Percentiles rank a stretch among this genome's conserved stretches.
These are phyloP conservation scores for Bostrychus sinensis DNA, from an alignment of 2,113 vertebrate species.

Conservation along the genomic window DNA sequence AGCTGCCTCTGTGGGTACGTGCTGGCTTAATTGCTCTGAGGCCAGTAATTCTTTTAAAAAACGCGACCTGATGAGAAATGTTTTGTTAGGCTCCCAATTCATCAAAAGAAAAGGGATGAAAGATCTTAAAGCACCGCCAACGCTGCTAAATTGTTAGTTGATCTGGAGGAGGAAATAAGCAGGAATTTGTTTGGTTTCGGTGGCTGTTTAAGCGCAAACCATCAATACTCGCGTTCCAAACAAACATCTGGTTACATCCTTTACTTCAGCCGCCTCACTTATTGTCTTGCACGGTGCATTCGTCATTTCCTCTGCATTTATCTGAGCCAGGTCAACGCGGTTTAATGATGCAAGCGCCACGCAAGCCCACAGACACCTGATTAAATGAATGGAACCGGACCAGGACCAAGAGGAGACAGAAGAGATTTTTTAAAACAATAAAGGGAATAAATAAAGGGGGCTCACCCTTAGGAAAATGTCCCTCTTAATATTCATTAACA, in stretches of 20 bases:
- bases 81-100: neutral
- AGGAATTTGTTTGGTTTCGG: neutral
- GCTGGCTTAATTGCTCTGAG: constrained; percentile 8
- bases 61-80: constrained; percentile 1
- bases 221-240: constrained; percentile 7
- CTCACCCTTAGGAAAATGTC: constrained; percentile 68
- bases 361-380: constrained; percentile 35
- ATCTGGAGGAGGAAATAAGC: neutral
- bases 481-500: constrained; percentile 72
- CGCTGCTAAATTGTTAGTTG: neutral
- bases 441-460: constrained; percentile 69
- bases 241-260: constrained; percentile 18
- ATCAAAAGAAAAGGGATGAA: neutral
- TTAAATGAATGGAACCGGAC: constrained; percentile 41
- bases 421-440: constrained; percentile 59
- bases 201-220: neutral
- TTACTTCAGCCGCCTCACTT: constrained; percentile 8
- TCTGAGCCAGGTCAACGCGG: constrained; percentile 28
- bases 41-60: constrained; percentile 22
- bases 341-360: constrained; percentile 43
- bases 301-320: constrained; percentile 24
- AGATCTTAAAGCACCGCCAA: neutral
- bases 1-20: constrained; percentile 32
- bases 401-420: neutral
- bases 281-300: constrained; percentile 19